A percentile compares a stretch with the other conserved stretches of the same genome.
phyloP scores from a whole-genome alignment of 2,797 vertebrate species.

The Myotis myotis region DNA sequence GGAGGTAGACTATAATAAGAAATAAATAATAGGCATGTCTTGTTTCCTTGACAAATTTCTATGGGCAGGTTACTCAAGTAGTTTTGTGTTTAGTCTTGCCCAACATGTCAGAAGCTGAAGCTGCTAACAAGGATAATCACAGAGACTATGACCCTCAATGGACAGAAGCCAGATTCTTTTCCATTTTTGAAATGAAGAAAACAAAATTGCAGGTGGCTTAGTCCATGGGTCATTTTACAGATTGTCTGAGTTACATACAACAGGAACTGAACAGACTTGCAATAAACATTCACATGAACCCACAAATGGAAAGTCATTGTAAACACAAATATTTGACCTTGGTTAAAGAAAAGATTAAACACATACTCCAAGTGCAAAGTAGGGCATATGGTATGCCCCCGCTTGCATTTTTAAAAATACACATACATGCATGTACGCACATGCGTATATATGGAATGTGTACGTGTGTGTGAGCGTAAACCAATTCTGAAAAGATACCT shows the following conservation, averaged over 20 bases:
- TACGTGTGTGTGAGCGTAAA: background rate
- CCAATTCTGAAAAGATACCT: background rate
- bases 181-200: conserved; percentile 51
- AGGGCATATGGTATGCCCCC: background rate
- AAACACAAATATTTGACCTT: conserved; percentile 54
- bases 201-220: conserved; percentile 30
- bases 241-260: conserved; percentile 28
- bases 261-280: conserved; percentile 31
- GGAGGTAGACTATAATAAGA: conserved; percentile 30
- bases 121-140: conserved; percentile 55
- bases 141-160: conserved; percentile 48
- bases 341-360: conserved; percentile 11
- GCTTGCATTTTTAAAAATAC: background rate
- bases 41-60: conserved; percentile 63
- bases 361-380: background rate
- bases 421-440: background rate
- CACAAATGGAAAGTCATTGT: background rate
- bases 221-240: conserved; percentile 39
- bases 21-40: conserved; percentile 53
- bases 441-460: background rate
- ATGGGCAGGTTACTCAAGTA: conserved; percentile 43
- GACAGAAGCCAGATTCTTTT: conserved; percentile 55
- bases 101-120: conserved; percentile 66
- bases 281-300: background rate
- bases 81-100: conserved; percentile 64